Evolutionary conservation across 1,140 invertebrate genomes (phyloP), one percentile per base, ranked within the genome.

Genomic region (Homarus americanus): DNA sequence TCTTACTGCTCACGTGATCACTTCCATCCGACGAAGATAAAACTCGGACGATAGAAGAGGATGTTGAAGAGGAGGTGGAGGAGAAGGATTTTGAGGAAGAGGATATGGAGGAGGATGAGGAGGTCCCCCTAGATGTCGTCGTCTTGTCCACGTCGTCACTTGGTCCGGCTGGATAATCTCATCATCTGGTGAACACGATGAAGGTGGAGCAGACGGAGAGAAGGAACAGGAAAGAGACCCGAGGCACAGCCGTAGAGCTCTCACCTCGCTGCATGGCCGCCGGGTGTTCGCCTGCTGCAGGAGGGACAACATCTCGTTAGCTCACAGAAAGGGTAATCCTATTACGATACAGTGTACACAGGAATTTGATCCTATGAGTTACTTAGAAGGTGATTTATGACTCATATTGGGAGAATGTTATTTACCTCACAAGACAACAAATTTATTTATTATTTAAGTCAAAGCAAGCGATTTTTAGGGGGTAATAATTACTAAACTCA

Each of bases 181-280:
- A 88, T 88, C 86, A 88, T 88, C 86, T 88, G 78, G 76, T 78
- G 86, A 88, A 53, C 28, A 88, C 34, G 76, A 88, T 78, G 75
- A 88, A 41, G 38, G 58, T 32, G n/a, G 86, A 88, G 58, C 75
- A 80, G 58, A 88, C 38, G 40, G 58, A 36, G 36, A 80, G 76
- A 38, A 88, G 86, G 58, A 63, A 41, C 36, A 88, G 75, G 76
- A 88, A 88, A 78, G 86, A 88, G n/a, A 58, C 34, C 36, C 76
- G 38, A 0, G 86, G 86, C 28, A 88, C 86, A 17, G 86, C 86
- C 3, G 86, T 88, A 1, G 86, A 88, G 58, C 86, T 88, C 58
- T 88, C 86, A 10, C 86, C 86, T 69, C 78, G 76, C 63, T 88
- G 86, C 86, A 88, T 88, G 58, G 86, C 86, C 0, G 86, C 86